Percentiles rank a stretch among this genome's conserved stretches.
These are phyloP conservation scores for Asarcornis scutulata DNA, from an alignment of 2,113 vertebrate species.

Conservation along the genomic window DNA sequence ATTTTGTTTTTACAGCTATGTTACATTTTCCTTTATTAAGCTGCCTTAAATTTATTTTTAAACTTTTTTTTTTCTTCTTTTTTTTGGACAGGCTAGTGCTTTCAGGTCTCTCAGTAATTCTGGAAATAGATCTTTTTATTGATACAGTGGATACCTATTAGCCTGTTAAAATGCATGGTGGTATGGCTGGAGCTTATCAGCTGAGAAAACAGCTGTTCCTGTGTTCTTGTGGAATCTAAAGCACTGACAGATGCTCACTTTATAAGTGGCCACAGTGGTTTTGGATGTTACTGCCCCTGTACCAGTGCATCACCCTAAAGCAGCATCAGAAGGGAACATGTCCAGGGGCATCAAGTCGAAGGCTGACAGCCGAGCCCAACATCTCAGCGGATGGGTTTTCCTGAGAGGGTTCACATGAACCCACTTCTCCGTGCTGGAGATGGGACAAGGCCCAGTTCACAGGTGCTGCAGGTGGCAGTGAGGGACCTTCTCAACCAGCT, in stretches of 20 bases:
- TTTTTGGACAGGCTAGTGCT: neutral
- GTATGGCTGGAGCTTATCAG: neutral
- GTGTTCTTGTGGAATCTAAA: neutral
- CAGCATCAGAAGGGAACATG: neutral
- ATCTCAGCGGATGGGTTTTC: neutral
- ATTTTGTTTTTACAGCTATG: constrained; percentile 49
- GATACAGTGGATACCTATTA: neutral
- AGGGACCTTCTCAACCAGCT: neutral
- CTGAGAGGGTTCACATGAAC: neutral
- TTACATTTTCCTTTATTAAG: constrained; percentile 53
- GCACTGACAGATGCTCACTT: accelerated
- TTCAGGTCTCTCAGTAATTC: neutral
- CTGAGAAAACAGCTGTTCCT: neutral
- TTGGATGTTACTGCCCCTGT: neutral
- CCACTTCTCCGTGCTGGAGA: neutral
- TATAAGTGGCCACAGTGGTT: neutral
- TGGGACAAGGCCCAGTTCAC: neutral
- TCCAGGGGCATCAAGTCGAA: neutral
- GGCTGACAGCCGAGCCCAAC: accelerated
- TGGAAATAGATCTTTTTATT: constrained; percentile 19
- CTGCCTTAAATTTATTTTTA: constrained; percentile 35
- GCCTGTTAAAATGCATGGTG: neutral
- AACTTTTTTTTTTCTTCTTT: neutral
- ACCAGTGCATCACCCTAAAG: neutral
- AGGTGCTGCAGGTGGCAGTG: neutral